phyloP scores from a whole-genome alignment of 2,113 vertebrate species.

The Helogale parvula region DNA sequence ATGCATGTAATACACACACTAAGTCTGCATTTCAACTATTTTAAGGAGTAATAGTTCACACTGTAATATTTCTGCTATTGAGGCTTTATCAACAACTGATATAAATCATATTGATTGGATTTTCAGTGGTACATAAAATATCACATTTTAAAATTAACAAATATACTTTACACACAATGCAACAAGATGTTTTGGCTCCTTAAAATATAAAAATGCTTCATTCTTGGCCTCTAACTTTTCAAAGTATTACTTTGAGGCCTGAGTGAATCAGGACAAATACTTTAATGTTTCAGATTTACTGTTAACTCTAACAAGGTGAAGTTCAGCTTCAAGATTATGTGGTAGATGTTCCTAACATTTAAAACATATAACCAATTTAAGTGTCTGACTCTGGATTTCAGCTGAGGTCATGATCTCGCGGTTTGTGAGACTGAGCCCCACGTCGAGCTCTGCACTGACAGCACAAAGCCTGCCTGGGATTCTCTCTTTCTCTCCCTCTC shows the following conservation, averaged over 20 bases:
- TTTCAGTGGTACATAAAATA: not conserved
- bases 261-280: not conserved
- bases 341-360: not conserved
- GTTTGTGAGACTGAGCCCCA: too few relatives aligned
- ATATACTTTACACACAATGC: not conserved
- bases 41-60: not conserved
- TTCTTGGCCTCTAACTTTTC: not conserved
- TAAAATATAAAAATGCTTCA: slow-evolving; percentile 15
- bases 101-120: not conserved
- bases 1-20: not conserved
- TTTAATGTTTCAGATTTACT: slow-evolving; percentile 33
- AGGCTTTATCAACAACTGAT: not conserved
- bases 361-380: not conserved
- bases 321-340: not conserved
- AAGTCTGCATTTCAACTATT: not conserved
- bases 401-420: too few relatives aligned
- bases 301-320: not conserved
- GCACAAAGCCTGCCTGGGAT: too few relatives aligned
- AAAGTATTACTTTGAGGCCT: not conserved
- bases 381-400: too few relatives aligned
- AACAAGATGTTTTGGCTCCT: not conserved
- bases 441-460: too few relatives aligned
- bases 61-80: not conserved
- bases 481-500: too few relatives aligned
- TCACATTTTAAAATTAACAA: not conserved